Evolutionary conservation across 2,888 invertebrate genomes (phyloP).

Genomic region (Drosophila quinaria): DNA sequence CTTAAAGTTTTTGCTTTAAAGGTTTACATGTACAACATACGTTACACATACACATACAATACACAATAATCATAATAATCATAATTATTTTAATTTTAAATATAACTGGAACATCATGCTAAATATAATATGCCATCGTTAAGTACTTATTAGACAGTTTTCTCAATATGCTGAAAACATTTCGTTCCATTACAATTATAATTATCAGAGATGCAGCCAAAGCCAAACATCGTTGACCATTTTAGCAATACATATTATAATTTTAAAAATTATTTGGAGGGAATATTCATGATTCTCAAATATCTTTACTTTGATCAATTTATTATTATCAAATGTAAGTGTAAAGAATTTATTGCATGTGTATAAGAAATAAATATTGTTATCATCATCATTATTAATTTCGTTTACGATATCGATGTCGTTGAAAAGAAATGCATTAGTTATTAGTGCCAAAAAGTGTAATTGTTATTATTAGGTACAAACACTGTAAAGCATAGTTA

Average conservation of each 20-base stretch:
- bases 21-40: constrained; percentile 70
- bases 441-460: constrained; percentile 25
- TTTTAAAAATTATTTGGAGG: constrained; percentile 85
- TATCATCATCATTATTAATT: constrained; percentile 7
- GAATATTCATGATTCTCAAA: constrained; percentile 83
- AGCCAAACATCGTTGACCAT: constrained; percentile 52
- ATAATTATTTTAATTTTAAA: constrained; percentile 73
- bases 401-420: constrained; percentile 23
- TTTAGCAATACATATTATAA: constrained; percentile 72
- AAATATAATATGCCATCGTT: constrained; percentile 63
- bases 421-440: constrained; percentile 51
- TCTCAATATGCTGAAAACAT: constrained; percentile 54
- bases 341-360: constrained; percentile 55
- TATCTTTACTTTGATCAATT: constrained; percentile 64
- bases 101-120: constrained; percentile 76
- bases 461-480: constrained; percentile 45
- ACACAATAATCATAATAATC: constrained; percentile 78
- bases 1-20: constrained; percentile 12
- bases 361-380: constrained; percentile 49
- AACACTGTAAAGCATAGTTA: constrained; percentile 61
- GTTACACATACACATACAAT: constrained; percentile 80
- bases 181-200: constrained; percentile 51
- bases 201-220: constrained; percentile 68
- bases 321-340: constrained; percentile 55
- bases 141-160: constrained; percentile 41